A percentile compares a stretch with the other conserved stretches of the same genome.
Conservation (phyloP, 1,140 invertebrate genomes). For the Steinernema khuongi region DNA sequence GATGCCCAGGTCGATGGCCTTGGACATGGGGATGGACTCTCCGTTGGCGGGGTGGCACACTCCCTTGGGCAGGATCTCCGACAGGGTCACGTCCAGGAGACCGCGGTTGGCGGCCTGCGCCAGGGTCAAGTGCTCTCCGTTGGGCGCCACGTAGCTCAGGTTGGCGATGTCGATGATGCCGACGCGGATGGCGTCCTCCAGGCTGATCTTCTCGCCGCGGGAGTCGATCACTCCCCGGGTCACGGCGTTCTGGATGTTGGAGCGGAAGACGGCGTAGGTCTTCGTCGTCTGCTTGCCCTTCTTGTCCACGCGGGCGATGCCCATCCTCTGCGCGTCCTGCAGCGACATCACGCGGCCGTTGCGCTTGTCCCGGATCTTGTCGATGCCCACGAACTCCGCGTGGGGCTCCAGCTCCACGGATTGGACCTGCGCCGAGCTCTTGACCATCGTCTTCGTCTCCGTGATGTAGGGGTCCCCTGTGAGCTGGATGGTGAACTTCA, state of each 20-base stretch:
- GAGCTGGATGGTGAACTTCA: constrained; percentile 42
- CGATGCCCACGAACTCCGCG: constrained; percentile 58
- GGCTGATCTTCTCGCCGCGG: constrained; percentile 51
- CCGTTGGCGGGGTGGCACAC: constrained; percentile 57
- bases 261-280: constrained; percentile 54
- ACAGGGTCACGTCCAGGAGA: constrained; percentile 56
- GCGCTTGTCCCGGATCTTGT: constrained; percentile 53
- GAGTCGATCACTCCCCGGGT: constrained; percentile 53
- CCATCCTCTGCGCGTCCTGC: constrained; percentile 54
- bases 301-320: constrained; percentile 55
- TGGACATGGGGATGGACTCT: constrained; percentile 69
- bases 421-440: constrained; percentile 55
- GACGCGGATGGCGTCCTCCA: constrained; percentile 60
- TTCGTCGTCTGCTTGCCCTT: constrained; percentile 57
- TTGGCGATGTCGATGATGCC: constrained; percentile 58
- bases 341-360: constrained; percentile 51
- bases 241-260: constrained; percentile 55
- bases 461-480: constrained; percentile 52
- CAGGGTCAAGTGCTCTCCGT: constrained; percentile 48
- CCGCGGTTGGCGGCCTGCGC: constrained; percentile 55
- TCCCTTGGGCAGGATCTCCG: constrained; percentile 54
- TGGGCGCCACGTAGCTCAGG: constrained; percentile 50
- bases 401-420: constrained; percentile 57
- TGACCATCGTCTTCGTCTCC: constrained; percentile 56
- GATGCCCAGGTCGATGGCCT: constrained; percentile 74